Percentiles rank a stretch among this genome's conserved stretches.
Evolutionary conservation across 2,113 vertebrate genomes (phyloP).

Genomic region (Clupea harengus): DNA sequence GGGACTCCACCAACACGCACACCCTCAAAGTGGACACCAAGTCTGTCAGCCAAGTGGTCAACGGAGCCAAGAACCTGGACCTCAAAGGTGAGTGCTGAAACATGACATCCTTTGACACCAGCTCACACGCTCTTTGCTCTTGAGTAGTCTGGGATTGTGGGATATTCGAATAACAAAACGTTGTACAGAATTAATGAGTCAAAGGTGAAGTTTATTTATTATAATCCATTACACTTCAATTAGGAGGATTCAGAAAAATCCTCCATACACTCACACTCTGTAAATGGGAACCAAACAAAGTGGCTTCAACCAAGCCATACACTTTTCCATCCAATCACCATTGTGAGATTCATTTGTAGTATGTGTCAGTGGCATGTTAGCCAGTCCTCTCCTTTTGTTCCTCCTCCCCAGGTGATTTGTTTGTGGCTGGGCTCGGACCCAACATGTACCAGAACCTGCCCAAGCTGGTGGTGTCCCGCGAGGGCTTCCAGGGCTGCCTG

Average conservation of each 20-base stretch:
- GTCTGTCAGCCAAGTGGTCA: constrained; percentile 95
- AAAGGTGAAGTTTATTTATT: no score
- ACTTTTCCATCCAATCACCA: background rate
- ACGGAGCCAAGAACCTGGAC: constrained; percentile 96
- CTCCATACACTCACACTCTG: no score
- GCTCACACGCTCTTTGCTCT: no score
- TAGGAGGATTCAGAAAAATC: no score
- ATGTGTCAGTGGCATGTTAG: background rate
- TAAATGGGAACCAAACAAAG: no score
- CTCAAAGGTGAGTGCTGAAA: constrained; percentile 83
- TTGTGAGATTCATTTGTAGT: background rate
- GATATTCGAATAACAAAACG: no score
- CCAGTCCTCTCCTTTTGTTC: background rate
- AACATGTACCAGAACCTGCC: constrained; percentile 98
- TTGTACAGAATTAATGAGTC: no score
- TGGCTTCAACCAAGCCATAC: no score
- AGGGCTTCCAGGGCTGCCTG: constrained; percentile 95
- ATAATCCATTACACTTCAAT: no score
- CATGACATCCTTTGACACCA: background rate
- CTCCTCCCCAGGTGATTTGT: constrained; percentile 82
- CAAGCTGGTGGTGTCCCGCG: constrained; percentile 91
- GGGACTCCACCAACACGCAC: constrained; percentile 92
- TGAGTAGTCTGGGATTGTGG: no score
- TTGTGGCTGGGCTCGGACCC: constrained; percentile 89
- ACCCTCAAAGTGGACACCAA: constrained; percentile 92